Base-by-base conservation (phyloP, 2,113 vertebrate species). In the Oncorhynchus nerka region DNA sequence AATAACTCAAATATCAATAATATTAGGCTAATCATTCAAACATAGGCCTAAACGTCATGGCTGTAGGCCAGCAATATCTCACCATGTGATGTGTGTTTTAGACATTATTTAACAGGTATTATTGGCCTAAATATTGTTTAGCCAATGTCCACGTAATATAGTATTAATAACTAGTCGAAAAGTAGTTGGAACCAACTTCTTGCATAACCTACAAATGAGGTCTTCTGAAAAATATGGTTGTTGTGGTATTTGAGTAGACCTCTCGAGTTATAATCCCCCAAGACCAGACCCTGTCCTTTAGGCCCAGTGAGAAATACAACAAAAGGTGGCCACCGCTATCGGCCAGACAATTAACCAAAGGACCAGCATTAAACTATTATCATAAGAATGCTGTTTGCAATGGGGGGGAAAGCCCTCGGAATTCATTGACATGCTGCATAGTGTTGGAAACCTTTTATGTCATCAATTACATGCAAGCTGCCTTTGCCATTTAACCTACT, bases 371-470 rank as follows among this genome's bases (percentile, higher is more conserved):
- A 91, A 89, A 79, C 85, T 80, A 92, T 93, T 93, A 93, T 92
- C 91, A 92, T 93, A 91, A 92, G 89, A 92, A 92, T 92, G 90
- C 90, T 90, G 88, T 87, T 90, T 88, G 90, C 80, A 81, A 82
- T 83, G 83, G 85, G 76, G 76, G 81, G 72, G 85, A 73, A 69
- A 77, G 83, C 86, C 84, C 88, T 88, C 81, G 72, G 82, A 84
- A 89, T 90, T 92, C 87, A 88, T 84, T 82, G 81, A 84, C 57
- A 74, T 86, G 80, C 75, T 76, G 69, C 84, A 86, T 81, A 70
- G 84, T 89, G 81, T 83, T 9, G n/a, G 65, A 84, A 55, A 83
- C 83, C 83, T 89, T 90, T 92, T 90, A 88, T 90, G 86, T 90
- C 88, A 82, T 81, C 79, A 85, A 82, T 84, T 82, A 90, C 85